Base-by-base conservation (phyloP, 2,888 invertebrate species). In the Drosophila nr. perissopoda region DNA sequence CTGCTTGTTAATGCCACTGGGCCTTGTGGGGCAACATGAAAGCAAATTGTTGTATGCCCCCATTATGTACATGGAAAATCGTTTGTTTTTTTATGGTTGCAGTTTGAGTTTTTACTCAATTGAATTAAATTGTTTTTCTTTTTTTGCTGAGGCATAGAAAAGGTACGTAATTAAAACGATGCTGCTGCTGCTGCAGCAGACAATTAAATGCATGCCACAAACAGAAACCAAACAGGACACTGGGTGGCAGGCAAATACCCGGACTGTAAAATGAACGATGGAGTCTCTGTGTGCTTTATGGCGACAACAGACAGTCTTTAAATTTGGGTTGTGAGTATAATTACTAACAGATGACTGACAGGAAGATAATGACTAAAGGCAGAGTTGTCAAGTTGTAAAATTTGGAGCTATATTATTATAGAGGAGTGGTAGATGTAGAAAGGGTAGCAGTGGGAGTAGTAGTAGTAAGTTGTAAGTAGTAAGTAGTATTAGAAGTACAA, bases 101-200 rank as follows among this genome's bases (percentile, higher is more conserved):
- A 86, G 73, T 79, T 83, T 70, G 76, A 64, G 69, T 71, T 80
- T 83, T 83, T 73, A 82, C 67, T 77, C 83, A 82, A 82, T 86
- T 83, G 73, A 83, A 83, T 72, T 72, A 16, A 16, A 40, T 57
- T 57, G 40, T 57, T 57, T 27, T 51, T 2, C 11, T 29, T 16
- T 61, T 57, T 59, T 67, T 59, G 48, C 40, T 27, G 54, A 27
- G 58, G 69, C 77, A 77, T 80, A 80, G 79, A 74, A 87, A 78
- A 85, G 84, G 88, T 87, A 86, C 76, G 86, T 88, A 85, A 86
- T 86, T 86, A 88, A 88, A 88, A 86, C 73, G 88, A 76, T 29
- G 27, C 49, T 65, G 67, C 61, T 65, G 67, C 61, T 61, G 61
- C 25, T 61, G 71, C 73, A 64, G 64, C 73, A 70, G 77, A 88